These are phyloP conservation scores for Phyllopteryx taeniolatus DNA, from an alignment of 2,113 vertebrate species.

Conservation along the genomic window DNA sequence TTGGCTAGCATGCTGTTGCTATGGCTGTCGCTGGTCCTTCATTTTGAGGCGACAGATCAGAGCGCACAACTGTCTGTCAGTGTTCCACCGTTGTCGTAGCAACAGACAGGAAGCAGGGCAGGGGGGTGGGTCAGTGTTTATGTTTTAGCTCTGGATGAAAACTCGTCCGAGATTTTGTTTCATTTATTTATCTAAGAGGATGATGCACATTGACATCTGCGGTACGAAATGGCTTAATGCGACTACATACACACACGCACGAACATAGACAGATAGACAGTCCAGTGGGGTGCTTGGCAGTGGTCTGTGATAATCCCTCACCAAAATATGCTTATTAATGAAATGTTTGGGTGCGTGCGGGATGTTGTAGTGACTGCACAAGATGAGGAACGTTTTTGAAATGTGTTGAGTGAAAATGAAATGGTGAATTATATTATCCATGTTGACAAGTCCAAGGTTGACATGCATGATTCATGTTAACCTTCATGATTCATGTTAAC, in stretches of 20 bases:
- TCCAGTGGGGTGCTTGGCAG: conserved; percentile 5
- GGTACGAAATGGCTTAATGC: conserved; percentile 33
- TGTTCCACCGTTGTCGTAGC: conserved; percentile 50
- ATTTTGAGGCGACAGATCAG: conserved; percentile 46
- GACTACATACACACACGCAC: conserved; percentile 1
- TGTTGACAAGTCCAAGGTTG: no score
- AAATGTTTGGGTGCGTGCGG: background rate
- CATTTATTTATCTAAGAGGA: conserved; percentile 22
- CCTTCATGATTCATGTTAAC: no score
- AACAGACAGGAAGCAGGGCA: conserved; percentile 65
- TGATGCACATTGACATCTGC: conserved; percentile 33
- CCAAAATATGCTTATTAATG: conserved; percentile 47
- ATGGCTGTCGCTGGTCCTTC: conserved; percentile 50
- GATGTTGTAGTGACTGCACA: background rate
- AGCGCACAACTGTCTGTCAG: conserved; percentile 37
- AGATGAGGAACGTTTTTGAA: background rate
- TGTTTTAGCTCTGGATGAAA: conserved; percentile 26
- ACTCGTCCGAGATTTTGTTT: background rate
- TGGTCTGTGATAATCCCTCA: conserved; percentile 46
- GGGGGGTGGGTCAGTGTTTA: conserved; percentile 19
- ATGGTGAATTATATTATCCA: no score
- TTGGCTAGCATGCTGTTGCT: conserved; percentile 73
- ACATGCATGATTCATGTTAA: no score
- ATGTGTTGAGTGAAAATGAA: background rate
- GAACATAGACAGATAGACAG: conserved; percentile 11